These are phyloP conservation scores for Andrena cerasifolii DNA, from an alignment of 1,140 invertebrate species.

Conservation along the genomic window DNA sequence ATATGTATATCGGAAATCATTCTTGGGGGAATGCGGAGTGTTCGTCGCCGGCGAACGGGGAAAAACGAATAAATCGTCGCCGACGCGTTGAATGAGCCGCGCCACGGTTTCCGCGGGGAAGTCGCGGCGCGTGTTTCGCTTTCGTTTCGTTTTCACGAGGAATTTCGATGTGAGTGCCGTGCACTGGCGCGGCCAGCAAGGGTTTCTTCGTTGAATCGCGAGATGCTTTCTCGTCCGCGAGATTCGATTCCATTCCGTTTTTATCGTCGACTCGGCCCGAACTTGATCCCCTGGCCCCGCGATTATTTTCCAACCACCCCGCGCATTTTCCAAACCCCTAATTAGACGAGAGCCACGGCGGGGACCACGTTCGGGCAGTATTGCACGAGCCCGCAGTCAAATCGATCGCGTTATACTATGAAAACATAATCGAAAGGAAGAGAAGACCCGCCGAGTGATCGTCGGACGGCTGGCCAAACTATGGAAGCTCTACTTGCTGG, in stretches of 20 bases:
- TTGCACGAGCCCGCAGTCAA: slow-evolving; percentile 63
- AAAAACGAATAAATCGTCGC: slow-evolving; percentile 46
- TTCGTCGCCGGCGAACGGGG: slow-evolving; percentile 40
- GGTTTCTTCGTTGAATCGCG: slow-evolving; percentile 22
- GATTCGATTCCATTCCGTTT: slow-evolving; percentile 34
- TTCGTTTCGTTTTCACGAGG: slow-evolving; percentile 43
- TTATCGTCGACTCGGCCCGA: slow-evolving; percentile 36
- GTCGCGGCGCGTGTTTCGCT: slow-evolving; percentile 20
- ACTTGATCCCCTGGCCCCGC: slow-evolving; percentile 19
- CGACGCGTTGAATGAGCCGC: slow-evolving; percentile 32
- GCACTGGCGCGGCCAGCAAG: slow-evolving; percentile 10
- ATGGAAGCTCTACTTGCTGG: background rate
- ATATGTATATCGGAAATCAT: slow-evolving; percentile 81
- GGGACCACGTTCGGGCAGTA: slow-evolving; percentile 31
- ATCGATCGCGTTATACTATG: slow-evolving; percentile 67
- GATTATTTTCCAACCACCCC: background rate
- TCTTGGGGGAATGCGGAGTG: slow-evolving; percentile 48
- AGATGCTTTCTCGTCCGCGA: slow-evolving; percentile 12
- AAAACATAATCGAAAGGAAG: slow-evolving; percentile 68
- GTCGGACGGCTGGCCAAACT: background rate
- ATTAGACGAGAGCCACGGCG: slow-evolving; percentile 14
- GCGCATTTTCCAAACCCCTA: background rate
- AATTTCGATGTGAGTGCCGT: slow-evolving; percentile 63
- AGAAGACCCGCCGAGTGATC: slow-evolving; percentile 26
- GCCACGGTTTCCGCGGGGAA: slow-evolving; percentile 22